phyloP scores from a whole-genome alignment of 2,888 invertebrate genomes.

The Pachydiplax longipennis region DNA sequence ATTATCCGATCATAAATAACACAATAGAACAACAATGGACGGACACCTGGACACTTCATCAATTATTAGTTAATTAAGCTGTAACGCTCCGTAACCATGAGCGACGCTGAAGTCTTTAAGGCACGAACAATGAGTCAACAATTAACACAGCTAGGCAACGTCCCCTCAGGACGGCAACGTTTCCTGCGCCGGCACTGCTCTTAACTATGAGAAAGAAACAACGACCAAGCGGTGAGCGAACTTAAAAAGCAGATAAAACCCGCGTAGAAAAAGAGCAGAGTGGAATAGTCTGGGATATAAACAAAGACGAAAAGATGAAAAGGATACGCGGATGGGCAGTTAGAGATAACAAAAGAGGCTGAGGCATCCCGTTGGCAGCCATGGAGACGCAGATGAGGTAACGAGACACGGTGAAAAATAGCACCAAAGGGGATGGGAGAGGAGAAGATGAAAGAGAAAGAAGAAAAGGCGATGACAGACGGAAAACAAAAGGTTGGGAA shows the following conservation, averaged over 20 bases:
- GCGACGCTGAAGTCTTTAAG: too few relatives aligned
- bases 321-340: neutral
- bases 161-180: too few relatives aligned
- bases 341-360: neutral
- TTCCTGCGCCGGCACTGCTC: too few relatives aligned
- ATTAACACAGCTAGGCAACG: too few relatives aligned
- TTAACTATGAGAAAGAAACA: too few relatives aligned
- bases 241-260: neutral
- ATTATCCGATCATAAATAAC: too few relatives aligned
- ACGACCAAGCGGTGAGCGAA: too few relatives aligned
- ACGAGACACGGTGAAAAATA: neutral
- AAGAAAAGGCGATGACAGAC: neutral
- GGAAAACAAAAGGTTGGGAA: neutral
- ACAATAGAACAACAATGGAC: too few relatives aligned
- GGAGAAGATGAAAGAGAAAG: neutral
- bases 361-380: neutral
- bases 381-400: neutral
- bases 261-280: neutral
- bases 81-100: too few relatives aligned
- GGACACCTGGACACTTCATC: too few relatives aligned
- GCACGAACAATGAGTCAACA: too few relatives aligned
- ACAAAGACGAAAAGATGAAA: neutral
- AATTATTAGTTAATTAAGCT: too few relatives aligned
- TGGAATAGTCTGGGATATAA: neutral
- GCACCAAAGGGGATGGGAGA: neutral